These are phyloP conservation scores for Tetheella fluctuosa DNA, from an alignment of 2,888 invertebrate genomes.

Conservation along the genomic window DNA sequence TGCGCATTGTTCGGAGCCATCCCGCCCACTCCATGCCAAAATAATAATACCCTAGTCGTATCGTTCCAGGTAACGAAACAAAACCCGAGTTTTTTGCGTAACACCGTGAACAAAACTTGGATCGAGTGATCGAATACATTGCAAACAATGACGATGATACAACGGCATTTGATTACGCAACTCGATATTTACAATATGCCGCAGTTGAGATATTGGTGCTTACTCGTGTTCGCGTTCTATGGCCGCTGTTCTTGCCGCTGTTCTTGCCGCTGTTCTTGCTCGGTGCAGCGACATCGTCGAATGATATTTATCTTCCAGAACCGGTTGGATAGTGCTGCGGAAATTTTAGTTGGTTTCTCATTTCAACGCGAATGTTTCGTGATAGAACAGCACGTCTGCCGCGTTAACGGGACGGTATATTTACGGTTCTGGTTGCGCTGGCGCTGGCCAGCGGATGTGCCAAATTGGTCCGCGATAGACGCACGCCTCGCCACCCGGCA, in stretches of 20 bases:
- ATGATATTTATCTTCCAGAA: slow-evolving; percentile 41
- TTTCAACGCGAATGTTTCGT: slow-evolving; percentile 50
- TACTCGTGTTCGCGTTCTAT: slow-evolving; percentile 21
- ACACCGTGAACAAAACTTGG: slow-evolving; percentile 64
- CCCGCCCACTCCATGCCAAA: slow-evolving; percentile 73
- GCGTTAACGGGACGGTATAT: slow-evolving; percentile 68
- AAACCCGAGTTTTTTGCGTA: slow-evolving; percentile 72
- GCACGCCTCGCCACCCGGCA: slow-evolving; percentile 69
- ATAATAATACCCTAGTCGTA: slow-evolving; percentile 64
- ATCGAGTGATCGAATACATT: slow-evolving; percentile 62
- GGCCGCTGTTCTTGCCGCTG: slow-evolving; percentile 37
- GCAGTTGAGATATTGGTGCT: slow-evolving; percentile 26
- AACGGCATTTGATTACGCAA: slow-evolving; percentile 60
- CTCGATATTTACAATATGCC: slow-evolving; percentile 40
- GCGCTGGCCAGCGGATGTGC: slow-evolving; percentile 79
- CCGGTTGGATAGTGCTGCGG: slow-evolving; percentile 30
- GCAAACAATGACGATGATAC: slow-evolving; percentile 65
- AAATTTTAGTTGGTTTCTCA: slow-evolving; percentile 39
- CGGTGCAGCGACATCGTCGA: slow-evolving; percentile 20
- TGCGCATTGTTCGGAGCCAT: slow-evolving; percentile 61
- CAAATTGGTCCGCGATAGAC: slow-evolving; percentile 79
- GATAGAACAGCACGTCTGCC: slow-evolving; percentile 45
- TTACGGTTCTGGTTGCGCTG: slow-evolving; percentile 68
- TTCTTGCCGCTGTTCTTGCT: slow-evolving; percentile 30
- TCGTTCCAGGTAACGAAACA: slow-evolving; percentile 74